Conservation (phyloP, 2,797 vertebrate species). For the Darevskia mixta region DNA sequence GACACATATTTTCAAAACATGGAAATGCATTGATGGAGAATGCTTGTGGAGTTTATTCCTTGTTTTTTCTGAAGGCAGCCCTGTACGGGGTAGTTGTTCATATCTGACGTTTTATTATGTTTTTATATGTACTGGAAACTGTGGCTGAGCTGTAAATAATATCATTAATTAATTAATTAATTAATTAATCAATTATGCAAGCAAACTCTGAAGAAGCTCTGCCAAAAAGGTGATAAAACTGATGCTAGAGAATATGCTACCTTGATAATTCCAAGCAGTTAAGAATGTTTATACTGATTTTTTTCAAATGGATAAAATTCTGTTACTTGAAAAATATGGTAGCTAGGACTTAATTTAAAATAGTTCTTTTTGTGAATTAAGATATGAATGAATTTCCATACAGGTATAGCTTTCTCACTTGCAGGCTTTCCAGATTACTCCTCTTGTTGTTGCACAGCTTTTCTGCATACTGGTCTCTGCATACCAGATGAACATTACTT, state of each 20-base stretch:
- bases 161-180: too few species aligned
- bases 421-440: not conserved
- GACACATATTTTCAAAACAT: not conserved
- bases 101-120: too few species aligned
- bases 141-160: too few species aligned
- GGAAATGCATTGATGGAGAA: not conserved
- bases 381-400: not conserved
- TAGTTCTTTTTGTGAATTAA: not conserved
- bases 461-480: not conserved
- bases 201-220: not conserved
- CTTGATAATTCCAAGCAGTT: not conserved
- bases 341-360: not conserved
- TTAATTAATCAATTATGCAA: too few species aligned
- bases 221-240: not conserved
- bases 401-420: not conserved
- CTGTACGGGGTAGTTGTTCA: too few species aligned
- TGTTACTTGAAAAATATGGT: not conserved
- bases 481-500: not conserved
- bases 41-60: not conserved
- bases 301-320: not conserved
- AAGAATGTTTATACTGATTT: not conserved
- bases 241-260: not conserved
- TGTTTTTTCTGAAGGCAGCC: not conserved
- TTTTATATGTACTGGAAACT: too few species aligned
- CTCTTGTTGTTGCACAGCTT: not conserved